A percentile compares a stretch with the other conserved stretches of the same genome.
Conservation (phyloP, 2,113 vertebrate species). For the Jaculus jaculus region DNA sequence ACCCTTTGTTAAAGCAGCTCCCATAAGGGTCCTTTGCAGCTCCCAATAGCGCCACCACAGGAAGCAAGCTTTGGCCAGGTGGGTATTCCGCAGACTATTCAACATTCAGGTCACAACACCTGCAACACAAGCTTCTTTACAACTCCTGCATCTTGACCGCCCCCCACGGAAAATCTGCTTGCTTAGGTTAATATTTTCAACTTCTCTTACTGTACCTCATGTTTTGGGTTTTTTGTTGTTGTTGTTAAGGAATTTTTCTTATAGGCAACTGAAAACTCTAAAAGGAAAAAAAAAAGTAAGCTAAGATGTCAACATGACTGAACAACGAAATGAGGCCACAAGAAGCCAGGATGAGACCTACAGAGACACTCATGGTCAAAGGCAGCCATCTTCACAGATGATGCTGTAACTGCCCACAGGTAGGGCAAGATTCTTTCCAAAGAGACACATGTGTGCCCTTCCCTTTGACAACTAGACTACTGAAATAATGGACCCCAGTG, state of each 20-base stretch:
- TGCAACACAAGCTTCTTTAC: not conserved
- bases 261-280: too few species aligned
- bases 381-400: not conserved
- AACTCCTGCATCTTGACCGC: not conserved
- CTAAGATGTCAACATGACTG: not conserved
- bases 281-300: not conserved
- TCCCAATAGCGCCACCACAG: not conserved
- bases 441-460: not conserved
- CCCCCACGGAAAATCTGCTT: not conserved
- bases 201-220: not conserved
- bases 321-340: not conserved
- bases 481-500: not conserved
- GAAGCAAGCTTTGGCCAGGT: not conserved
- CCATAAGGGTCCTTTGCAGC: too few species aligned
- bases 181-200: not conserved
- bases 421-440: not conserved
- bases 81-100: not conserved
- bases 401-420: not conserved
- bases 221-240: constrained; percentile 31
- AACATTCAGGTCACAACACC: not conserved
- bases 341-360: not conserved
- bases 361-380: not conserved
- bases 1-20: not conserved
- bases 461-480: not conserved
- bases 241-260: constrained; percentile 20